Evolutionary conservation across 1,140 invertebrate genomes (phyloP), one percentile per base, ranked within the genome.

Genomic region (Papilio polyxenes): DNA sequence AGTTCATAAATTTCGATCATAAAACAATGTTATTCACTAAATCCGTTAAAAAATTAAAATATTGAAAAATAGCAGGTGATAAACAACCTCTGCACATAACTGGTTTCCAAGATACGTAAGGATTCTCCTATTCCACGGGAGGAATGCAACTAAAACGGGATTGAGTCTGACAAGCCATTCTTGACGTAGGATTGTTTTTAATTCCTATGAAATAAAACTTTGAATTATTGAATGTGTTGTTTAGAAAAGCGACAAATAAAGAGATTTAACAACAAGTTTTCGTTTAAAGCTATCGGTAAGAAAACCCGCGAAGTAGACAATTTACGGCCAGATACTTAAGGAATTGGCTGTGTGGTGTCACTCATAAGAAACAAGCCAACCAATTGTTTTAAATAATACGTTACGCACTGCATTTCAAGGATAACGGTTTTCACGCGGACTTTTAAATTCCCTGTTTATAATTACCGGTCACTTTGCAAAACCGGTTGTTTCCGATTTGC

Each of bases 141-240:
- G 75, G 44, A 75, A 51, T 75, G 75, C 44, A 75, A 51, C 15
- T 75, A 7, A 75, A 49, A 75, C 48, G 48, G 44, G 44, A 51
- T 49, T 20, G 48, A 48, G 10, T 44, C n/a, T 51, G n/a, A 51
- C n/a, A 17, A 44, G 7, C 0, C 8, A 62, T 62, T 62, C 7
- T 23, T 65, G 6, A 62, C 20, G 1, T 62, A 3, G 1, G 7
- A n/a, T n/a, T 5, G 4, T n/a, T 8, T 17, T 59, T 7, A 59
- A 59, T 59, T 17, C 53, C 10, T 31, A 31, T 31, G 23, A 31
- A 31, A 31, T 31, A 31, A 31, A 31, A 31, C 23, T 31, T 31
- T 31, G 23, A 31, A 31, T 31, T 31, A 31, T 31, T 31, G 23
- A 31, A 31, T 31, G 23, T 31, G 23, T 31, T 53, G 10, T 15